Conservation (phyloP, 2,888 invertebrate genomes). For the Hydropsyche betteni region DNA sequence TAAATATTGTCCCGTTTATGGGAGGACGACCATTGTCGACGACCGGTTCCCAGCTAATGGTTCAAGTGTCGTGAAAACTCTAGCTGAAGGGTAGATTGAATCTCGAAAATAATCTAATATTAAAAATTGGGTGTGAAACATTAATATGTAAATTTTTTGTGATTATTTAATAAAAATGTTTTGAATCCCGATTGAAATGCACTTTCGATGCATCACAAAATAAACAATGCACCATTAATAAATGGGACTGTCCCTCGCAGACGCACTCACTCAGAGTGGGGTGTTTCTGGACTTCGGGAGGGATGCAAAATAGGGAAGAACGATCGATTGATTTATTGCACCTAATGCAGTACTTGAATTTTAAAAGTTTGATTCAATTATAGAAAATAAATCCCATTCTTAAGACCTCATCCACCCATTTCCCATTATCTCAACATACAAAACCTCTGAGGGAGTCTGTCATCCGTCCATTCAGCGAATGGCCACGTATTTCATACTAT, state of each 20-base stretch:
- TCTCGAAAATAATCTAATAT: too few species aligned
- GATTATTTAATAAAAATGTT: not conserved
- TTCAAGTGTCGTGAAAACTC: slow-evolving; percentile 33
- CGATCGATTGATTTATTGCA: slow-evolving; percentile 11
- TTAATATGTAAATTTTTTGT: not conserved
- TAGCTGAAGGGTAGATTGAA: too few species aligned
- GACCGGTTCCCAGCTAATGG: slow-evolving; percentile 24
- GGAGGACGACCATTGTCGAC: not conserved
- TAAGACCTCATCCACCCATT: not conserved
- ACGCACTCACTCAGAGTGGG: slow-evolving; percentile 61
- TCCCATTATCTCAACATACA: slow-evolving; percentile 21
- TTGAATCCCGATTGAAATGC: slow-evolving; percentile 27
- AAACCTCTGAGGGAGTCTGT: slow-evolving; percentile 21
- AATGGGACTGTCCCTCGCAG: slow-evolving; percentile 69
- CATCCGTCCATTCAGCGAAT: slow-evolving; percentile 51
- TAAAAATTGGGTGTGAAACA: not conserved
- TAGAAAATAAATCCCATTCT: too few species aligned
- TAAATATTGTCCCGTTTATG: slow-evolving; percentile 27
- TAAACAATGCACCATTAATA: slow-evolving; percentile 71
- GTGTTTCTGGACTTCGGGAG: slow-evolving; percentile 52
- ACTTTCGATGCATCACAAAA: slow-evolving; percentile 52
- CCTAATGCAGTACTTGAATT: too few species aligned
- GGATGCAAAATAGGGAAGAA: slow-evolving; percentile 57
- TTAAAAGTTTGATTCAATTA: too few species aligned
- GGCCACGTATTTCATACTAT: slow-evolving; percentile 50